These are phyloP conservation scores for Tenualosa thibaudeaui DNA, from an alignment of 2,797 vertebrate species.

Conservation along the genomic window DNA sequence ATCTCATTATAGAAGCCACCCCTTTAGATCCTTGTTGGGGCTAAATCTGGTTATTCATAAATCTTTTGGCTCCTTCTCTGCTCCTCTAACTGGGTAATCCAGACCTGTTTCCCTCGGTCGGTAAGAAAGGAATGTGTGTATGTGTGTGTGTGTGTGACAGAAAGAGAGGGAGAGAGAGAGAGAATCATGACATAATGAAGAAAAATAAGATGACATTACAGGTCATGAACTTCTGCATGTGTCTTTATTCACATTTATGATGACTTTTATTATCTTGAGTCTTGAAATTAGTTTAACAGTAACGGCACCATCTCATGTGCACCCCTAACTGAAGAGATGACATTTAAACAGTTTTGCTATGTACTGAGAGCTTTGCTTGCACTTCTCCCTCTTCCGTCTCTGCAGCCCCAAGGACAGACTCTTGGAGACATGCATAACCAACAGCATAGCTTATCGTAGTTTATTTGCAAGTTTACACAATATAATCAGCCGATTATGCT, in stretches of 20 bases:
- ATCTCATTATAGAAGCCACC: constrained; percentile 43
- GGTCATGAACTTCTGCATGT: constrained; percentile 5
- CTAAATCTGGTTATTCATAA: constrained; percentile 43
- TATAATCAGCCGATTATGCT: not conserved
- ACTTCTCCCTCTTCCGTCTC: not conserved
- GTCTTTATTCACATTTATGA: not conserved
- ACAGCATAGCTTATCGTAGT: not conserved
- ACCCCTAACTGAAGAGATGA: not conserved
- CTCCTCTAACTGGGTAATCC: not conserved
- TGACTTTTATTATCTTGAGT: not conserved
- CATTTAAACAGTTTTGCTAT: not conserved
- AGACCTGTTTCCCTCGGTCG: constrained; percentile 13
- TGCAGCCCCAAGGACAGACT: not conserved
- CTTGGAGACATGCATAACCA: not conserved
- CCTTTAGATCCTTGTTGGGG: constrained; percentile 32
- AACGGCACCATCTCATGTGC: not conserved
- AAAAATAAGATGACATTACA: constrained; percentile 18
- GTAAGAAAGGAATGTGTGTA: not conserved
- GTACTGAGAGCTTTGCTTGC: not conserved
- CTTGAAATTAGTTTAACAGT: not conserved
- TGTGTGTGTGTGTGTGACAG: not conserved
- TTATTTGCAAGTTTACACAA: not conserved
- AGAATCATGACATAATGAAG: not conserved
- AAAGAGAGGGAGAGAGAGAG: constrained; percentile 13
- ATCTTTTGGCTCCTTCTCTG: constrained; percentile 28